A percentile compares a stretch with the other conserved stretches of the same genome.
Evolutionary conservation across 2,888 invertebrate genomes (phyloP).

Genomic region (Sesamia inferens): DNA sequence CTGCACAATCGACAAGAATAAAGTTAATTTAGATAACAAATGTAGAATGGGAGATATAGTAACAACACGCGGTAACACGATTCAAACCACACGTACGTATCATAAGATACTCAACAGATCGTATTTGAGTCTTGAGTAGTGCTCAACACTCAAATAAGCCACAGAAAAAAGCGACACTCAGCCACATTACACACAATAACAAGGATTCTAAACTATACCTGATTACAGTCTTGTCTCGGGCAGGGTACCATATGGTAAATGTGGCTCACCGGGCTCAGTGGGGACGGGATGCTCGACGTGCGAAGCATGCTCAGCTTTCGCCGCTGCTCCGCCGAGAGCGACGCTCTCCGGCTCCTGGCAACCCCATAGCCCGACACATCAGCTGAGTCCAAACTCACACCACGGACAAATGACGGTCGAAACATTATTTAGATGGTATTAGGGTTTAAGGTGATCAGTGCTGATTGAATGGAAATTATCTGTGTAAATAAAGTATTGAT

Average conservation of each 20-base stretch:
- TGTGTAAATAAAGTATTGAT: conserved; percentile 22
- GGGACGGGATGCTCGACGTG: conserved; percentile 81
- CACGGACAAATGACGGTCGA: conserved; percentile 82
- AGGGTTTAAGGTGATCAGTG: conserved; percentile 9
- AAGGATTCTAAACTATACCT: conserved; percentile 77
- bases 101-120: neutral
- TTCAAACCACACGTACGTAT: neutral
- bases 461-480: conserved; percentile 29
- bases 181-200: conserved; percentile 55
- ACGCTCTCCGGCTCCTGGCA: conserved; percentile 87
- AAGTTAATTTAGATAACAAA: neutral
- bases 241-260: conserved; percentile 90
- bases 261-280: conserved; percentile 89
- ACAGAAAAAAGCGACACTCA: conserved; percentile 59
- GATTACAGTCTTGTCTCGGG: conserved; percentile 88
- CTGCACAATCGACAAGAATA: no score
- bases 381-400: conserved; percentile 80
- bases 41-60: neutral
- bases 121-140: neutral
- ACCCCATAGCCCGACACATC: conserved; percentile 80
- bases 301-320: conserved; percentile 84
- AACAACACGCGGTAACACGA: neutral
- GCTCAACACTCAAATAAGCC: conserved; percentile 9
- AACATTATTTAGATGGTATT: conserved; percentile 73
- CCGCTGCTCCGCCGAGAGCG: conserved; percentile 85